These are phyloP conservation scores for Meloe dianella DNA, from an alignment of 2,888 invertebrate genomes.

Conservation along the genomic window DNA sequence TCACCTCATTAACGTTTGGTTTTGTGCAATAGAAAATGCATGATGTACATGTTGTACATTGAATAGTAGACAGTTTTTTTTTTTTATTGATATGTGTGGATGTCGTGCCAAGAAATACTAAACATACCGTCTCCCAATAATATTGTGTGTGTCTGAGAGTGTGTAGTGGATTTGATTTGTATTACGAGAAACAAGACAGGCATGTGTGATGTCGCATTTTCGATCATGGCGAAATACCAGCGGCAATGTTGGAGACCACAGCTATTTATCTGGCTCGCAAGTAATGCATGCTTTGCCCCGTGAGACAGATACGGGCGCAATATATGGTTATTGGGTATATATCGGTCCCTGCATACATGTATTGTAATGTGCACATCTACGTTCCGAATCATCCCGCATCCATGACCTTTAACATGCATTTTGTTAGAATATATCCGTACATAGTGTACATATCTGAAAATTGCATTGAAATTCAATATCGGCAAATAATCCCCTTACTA, in stretches of 20 bases:
- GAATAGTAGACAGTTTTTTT: neutral
- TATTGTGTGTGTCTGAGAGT: neutral
- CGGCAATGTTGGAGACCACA: slow-evolving; percentile 35
- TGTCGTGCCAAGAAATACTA: slow-evolving; percentile 10
- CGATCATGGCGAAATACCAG: slow-evolving; percentile 20
- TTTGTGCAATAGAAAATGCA: neutral
- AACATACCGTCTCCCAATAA: neutral
- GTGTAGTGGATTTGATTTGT: neutral
- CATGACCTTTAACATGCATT: slow-evolving; percentile 37
- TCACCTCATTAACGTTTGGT: neutral
- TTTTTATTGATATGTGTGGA: neutral
- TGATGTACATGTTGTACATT: neutral
- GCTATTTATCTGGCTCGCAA: slow-evolving; percentile 54
- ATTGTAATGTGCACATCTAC: slow-evolving; percentile 49
- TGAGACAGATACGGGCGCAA: slow-evolving; percentile 56
- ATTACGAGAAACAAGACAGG: slow-evolving; percentile 1
- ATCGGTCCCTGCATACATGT: slow-evolving; percentile 53
- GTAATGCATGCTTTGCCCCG: slow-evolving; percentile 52
- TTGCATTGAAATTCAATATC: neutral
- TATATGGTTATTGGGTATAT: slow-evolving; percentile 58
- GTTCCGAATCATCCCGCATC: slow-evolving; percentile 51
- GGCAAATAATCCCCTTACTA: neutral
- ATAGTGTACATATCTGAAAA: neutral
- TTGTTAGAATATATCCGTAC: slow-evolving; percentile 18
- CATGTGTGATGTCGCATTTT: slow-evolving; percentile 21